Evolutionary conservation across 2,888 invertebrate genomes (phyloP).

Genomic region (Ophion costatus): DNA sequence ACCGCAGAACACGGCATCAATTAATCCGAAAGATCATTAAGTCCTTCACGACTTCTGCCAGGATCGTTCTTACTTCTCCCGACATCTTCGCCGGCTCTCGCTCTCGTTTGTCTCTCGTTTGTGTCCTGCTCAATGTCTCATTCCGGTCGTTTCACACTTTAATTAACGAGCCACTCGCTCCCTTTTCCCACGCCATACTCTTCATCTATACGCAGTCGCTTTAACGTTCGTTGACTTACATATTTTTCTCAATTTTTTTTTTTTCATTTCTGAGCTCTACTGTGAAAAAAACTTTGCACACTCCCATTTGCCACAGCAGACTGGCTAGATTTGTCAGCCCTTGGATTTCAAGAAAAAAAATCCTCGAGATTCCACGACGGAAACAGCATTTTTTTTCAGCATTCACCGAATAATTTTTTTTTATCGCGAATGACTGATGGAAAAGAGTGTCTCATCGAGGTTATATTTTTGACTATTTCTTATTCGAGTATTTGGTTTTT

Average conservation of each 20-base stretch:
- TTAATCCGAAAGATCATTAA: slow-evolving; percentile 65
- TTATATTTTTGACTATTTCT: too few relatives aligned
- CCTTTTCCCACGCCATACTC: slow-evolving; percentile 46
- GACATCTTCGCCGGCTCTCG: not conserved
- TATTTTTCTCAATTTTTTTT: slow-evolving; percentile 39
- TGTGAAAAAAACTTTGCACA: slow-evolving; percentile 38
- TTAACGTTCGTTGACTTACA: slow-evolving; percentile 51
- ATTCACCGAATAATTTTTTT: too few relatives aligned
- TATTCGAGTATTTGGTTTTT: too few relatives aligned
- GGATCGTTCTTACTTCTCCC: slow-evolving; percentile 58
- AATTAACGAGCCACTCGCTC: slow-evolving; percentile 57
- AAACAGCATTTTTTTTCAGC: too few relatives aligned
- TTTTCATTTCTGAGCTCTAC: slow-evolving; percentile 13
- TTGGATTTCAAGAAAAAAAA: too few relatives aligned
- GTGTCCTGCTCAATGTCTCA: slow-evolving; percentile 36
- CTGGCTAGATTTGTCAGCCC: too few relatives aligned
- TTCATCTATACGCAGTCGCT: slow-evolving; percentile 30
- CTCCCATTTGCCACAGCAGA: not conserved
- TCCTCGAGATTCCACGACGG: too few relatives aligned
- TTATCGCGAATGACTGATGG: too few relatives aligned
- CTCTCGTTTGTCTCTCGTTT: slow-evolving; percentile 22
- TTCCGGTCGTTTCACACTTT: slow-evolving; percentile 51
- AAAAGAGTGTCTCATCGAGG: too few relatives aligned
- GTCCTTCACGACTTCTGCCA: slow-evolving; percentile 22
- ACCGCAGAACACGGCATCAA: slow-evolving; percentile 56